Evolutionary conservation across 2,888 invertebrate species (phyloP), one percentile per base, ranked within the genome.

Genomic region (Plutella xylostella): DNA sequence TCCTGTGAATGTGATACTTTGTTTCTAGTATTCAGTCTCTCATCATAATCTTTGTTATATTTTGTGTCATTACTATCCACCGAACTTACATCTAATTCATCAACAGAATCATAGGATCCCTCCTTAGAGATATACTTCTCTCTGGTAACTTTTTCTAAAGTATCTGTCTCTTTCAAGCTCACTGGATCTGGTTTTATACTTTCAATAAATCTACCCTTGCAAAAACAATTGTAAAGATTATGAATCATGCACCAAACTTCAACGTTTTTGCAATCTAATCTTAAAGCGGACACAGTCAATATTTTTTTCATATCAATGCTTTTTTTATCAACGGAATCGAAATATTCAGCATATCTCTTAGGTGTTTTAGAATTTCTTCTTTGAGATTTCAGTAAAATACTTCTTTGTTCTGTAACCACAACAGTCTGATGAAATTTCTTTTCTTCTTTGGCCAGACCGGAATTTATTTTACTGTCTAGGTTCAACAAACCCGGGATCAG

Each of bases 401-500:
- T 88, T 65, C 88, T 87, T 56, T 89, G 86, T 20, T 87, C 87
- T 9, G 88, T 86, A 34, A 89, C 70, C 45, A 91, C 87, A 19
- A 91, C 85, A 4, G 91, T 91, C 55, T 90, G 89, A 14, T 88
- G 89, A 66, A 91, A 91, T 58, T 90, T 90, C 63, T 88, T 86
- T 64, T 91, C 91, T 57, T 88, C 88, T 63, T 87, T 89, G 0
- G 90, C 87, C 48, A 91, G 69, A 46, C 86, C 85, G 35, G 65
- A 72, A 55, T 85, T 86, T 0, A 79, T 78, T 59, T 84, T 73
- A 53, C 78, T 76, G 50, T 87, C 79, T 43, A 88, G 58, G 53
- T 72, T 72, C 25, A 75, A 51, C 42, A 85, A 61, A 1, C 68
- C 71, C 1, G 73, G 69, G 45, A 77, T 55, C 34, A 67, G 46